A percentile compares a stretch with the other conserved stretches of the same genome.
phyloP scores from a whole-genome alignment of 2,113 vertebrate species.

The Procapra przewalskii region DNA sequence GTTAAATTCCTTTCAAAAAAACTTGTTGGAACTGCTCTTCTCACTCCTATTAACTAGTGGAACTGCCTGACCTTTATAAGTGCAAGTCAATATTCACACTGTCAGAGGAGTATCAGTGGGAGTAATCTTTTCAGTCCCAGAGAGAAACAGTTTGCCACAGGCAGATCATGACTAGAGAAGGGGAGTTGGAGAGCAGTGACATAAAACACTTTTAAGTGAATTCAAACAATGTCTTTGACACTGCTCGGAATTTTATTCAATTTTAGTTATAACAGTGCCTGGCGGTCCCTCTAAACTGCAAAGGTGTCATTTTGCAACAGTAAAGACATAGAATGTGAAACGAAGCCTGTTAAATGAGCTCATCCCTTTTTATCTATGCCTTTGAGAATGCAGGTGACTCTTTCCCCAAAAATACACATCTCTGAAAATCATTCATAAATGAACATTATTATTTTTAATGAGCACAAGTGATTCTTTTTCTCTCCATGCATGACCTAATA shows the following conservation, averaged over 20 bases:
- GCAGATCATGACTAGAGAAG: constrained; percentile 68
- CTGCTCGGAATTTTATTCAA: constrained; percentile 69
- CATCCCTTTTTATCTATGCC: neutral
- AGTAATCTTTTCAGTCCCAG: constrained; percentile 69
- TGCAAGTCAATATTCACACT: constrained; percentile 76
- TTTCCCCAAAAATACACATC: neutral
- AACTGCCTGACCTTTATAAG: constrained; percentile 80
- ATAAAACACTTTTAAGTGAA: constrained; percentile 74
- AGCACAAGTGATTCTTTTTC: neutral
- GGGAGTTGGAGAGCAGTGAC: constrained; percentile 59
- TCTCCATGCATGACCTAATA: neutral
- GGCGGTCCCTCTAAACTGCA: constrained; percentile 62
- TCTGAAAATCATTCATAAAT: constrained; percentile 26
- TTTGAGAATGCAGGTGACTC: constrained; percentile 1
- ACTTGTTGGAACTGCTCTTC: constrained; percentile 70
- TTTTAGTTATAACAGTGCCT: constrained; percentile 50
- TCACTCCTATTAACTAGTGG: constrained; percentile 70
- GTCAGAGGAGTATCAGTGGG: constrained; percentile 64
- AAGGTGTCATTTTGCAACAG: constrained; percentile 64
- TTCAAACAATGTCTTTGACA: constrained; percentile 72
- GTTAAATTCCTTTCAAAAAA: constrained; percentile 75
- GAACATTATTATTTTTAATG: constrained; percentile 53
- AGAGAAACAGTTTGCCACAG: constrained; percentile 73
- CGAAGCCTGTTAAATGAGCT: constrained; percentile 12
- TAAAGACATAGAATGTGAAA: constrained; percentile 43